Evolutionary conservation across 2,113 vertebrate genomes (phyloP), one percentile per base, ranked within the genome.

Genomic region (Gnathonemus longibarbis): DNA sequence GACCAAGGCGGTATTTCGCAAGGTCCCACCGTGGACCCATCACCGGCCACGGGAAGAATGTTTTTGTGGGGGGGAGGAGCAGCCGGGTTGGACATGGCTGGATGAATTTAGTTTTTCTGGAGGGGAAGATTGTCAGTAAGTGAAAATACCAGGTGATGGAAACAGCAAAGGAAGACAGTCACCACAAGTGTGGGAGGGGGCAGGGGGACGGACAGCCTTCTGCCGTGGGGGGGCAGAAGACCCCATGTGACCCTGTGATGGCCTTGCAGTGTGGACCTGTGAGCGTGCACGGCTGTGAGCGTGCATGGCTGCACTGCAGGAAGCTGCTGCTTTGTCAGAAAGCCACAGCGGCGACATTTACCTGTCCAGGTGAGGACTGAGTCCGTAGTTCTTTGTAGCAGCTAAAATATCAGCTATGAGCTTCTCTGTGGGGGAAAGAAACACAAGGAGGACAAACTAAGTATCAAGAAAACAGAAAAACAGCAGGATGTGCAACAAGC

Each of bases 321-420:
- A 35, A n/a, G 39, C 53, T 17, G 19, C 5, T n/a, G 39, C 9
- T 5, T 1, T 42, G 87, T 8, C 86, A 86, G 21, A 31, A 13
- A 3, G n/a, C 10, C 45, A 21, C 8, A 24, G 24, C 21, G 46
- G 24, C 24, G 10, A 27, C 84, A 27, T n/a, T 93, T 95, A 99
- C 98, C 98, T 98, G 95, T 99, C 98, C 91, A 99, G 94, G 89
- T 96, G 94, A 83, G 97, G 94, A 91, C 97, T 96, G 92, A 99
- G 96, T 74, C 96, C 97, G 49, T 97, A 99, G 92, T 97, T 95
- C 95, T 98, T 98, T 39, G 98, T 98, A 91, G 93, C 92, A 84
- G 94, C 95, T 96, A 99, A 95, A 96, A 99, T 99, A 92, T 93
- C 95, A 95, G 98, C 97, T 91, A 99, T 98, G 90, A 98, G 94